Base-by-base conservation (phyloP, 2,113 vertebrate species). In the Tricholaema leucomelas region DNA sequence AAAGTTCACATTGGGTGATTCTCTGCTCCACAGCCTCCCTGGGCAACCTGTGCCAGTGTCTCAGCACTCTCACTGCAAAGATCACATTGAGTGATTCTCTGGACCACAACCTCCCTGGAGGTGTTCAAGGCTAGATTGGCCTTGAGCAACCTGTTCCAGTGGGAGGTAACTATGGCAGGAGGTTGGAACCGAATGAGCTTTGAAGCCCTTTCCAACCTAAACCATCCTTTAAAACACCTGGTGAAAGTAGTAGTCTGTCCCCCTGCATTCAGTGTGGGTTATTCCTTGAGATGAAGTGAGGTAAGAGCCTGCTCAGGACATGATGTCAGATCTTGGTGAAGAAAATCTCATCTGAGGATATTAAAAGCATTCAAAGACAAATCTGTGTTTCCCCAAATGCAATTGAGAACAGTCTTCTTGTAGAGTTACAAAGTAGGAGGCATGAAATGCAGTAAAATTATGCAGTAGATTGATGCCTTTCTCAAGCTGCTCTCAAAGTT, bases 401-500 rank as follows among this genome's bases (percentile, higher is more conserved):
- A 13, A 7, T 83, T 84, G 67, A 78, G 46, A 38, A 35, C 14
- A 64, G 20, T 63, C 7, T 18, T 90, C 33, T 74, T 84, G 35
- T 2, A 5, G 18, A 84, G n/a, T 52, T 81, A 21, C 71, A 70
- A 48, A 60, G 54, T 72, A 75, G 77, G 38, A 0, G 1, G 38
- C n/a, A 31, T 19, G 48, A 92, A 81, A 71, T 54, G 35, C 42
- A 78, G 74, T 30, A 83, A 81, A 92, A 91, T 56, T 86, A 66
- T 81, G 77, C 42, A n/a, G 48, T 19, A 81, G n/a, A 88, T 42
- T 59, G 58, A 88, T 86, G 84, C 31, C 28, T 85, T 87, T 90
- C 71, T 73, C 35, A 85, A 76, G 25, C 31, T 82, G 74, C 27
- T 76, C 46, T 94, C 89, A 87, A 92, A 87, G 89, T 61, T 66